Base-by-base conservation (phyloP, 1,140 invertebrate genomes). In the Whitmania pigra region DNA sequence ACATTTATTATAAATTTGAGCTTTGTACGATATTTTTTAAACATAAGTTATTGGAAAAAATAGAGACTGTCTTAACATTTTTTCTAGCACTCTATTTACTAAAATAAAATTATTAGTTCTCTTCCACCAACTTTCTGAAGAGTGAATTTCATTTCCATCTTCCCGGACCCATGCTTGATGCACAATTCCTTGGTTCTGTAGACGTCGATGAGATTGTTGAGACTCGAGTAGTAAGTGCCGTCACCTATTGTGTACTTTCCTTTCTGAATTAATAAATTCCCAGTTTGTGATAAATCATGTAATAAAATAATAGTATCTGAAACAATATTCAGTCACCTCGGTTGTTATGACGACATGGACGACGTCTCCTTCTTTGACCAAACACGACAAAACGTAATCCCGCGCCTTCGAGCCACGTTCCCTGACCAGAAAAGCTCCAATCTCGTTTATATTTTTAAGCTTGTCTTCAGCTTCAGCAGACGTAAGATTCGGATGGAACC, bases 151-250 rank as follows among this genome's bases (percentile, higher is more conserved):
- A 53, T 18, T 53, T 70, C 88, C 5, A 7, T 49, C 43, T 49
- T 49, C 54, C 95, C 92, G 67, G 91, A 93, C 43, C 93, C 93
- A 72, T 89, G 90, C 5, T 92, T 94, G 83, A 95, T 93, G 66
- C 96, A 93, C 92, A 98, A 97, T 53, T 95, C 94, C 86, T 95
- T 96, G 75, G 89, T 90, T 78, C 93, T 93, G 80, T 97, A 98
- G 82, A 96, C 89, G 78, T 97, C 95, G 77, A 98, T 91, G 40
- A 99, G 85, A 77, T 95, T 92, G 73, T 90, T 89, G 15, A 98
- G 85, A 73, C 88, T 92, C 75, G 90, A 88, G 80, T 98, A 97
- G 79, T 91, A 89, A 78, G 93, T 89, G 5, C 95, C 94, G 69
- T 94, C 95, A 17, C 94, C 93, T 27, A 97, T 91, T 82, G 95